Evolutionary conservation across 2,888 invertebrate genomes (phyloP).

Genomic region (Agonopterix heracliana): DNA sequence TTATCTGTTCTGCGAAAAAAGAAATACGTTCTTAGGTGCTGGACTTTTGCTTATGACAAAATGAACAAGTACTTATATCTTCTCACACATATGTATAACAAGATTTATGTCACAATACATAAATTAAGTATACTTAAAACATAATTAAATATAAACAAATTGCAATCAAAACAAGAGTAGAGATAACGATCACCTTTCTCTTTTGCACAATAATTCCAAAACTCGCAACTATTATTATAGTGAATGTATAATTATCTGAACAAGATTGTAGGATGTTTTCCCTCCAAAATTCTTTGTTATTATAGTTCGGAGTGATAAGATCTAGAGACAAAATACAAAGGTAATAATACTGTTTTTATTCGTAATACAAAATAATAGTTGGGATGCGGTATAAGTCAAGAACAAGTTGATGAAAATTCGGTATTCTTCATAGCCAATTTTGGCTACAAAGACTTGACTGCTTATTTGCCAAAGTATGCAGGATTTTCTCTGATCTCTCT

Average conservation of each 20-base stretch:
- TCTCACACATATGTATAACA: neutral
- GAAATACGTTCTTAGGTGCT: too few relatives aligned
- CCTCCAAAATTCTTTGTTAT: slow-evolving; percentile 7
- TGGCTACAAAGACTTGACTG: too few relatives aligned
- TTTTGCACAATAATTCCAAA: slow-evolving; percentile 18
- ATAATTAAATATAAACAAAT: slow-evolving; percentile 25
- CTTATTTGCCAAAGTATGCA: too few relatives aligned
- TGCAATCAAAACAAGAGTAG: slow-evolving; percentile 19
- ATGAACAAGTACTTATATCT: too few relatives aligned
- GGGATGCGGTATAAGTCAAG: slow-evolving; percentile 5
- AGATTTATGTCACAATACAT: slow-evolving; percentile 5
- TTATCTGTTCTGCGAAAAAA: too few relatives aligned
- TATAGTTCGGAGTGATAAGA: slow-evolving; percentile 12
- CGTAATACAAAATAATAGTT: slow-evolving; percentile 23
- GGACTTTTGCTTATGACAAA: too few relatives aligned
- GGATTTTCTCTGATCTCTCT: too few relatives aligned
- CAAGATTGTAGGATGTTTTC: slow-evolving; percentile 1
- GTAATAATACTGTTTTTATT: slow-evolving; percentile 19
- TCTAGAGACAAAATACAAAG: slow-evolving; percentile 11
- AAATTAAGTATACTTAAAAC: slow-evolving; percentile 13
- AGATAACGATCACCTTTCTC: slow-evolving; percentile 36
- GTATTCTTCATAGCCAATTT: too few relatives aligned
- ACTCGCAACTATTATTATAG: slow-evolving; percentile 16
- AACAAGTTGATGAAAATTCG: slow-evolving; percentile 6
- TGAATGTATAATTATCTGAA: slow-evolving; percentile 17